These are phyloP conservation scores for Solen grandis DNA, from an alignment of 1,140 invertebrate species.

Conservation along the genomic window DNA sequence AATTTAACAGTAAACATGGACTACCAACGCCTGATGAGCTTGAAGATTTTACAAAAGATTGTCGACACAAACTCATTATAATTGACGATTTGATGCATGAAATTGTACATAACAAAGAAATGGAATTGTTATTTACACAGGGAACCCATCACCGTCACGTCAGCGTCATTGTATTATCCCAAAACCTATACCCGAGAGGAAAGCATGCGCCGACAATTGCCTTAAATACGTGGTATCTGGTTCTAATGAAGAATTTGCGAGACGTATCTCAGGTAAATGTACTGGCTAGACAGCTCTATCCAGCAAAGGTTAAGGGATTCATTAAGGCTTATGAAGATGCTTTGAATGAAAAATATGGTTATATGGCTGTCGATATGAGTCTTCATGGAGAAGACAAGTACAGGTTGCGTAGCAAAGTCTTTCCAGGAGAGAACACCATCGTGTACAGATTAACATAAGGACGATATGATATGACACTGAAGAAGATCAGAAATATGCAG, in stretches of 20 bases:
- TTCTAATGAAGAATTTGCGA: slow-evolving; percentile 19
- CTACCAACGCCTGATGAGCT: no score
- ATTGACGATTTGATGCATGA: slow-evolving; percentile 28
- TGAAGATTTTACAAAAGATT: no score
- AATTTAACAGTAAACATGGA: no score
- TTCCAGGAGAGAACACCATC: slow-evolving; percentile 3
- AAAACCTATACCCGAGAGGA: slow-evolving; percentile 14
- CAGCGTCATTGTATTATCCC: slow-evolving; percentile 18
- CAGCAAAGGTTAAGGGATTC: not conserved
- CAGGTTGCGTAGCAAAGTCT: slow-evolving; percentile 3
- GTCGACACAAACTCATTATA: slow-evolving; percentile 19
- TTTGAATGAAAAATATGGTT: not conserved
- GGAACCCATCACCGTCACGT: slow-evolving; percentile 13
- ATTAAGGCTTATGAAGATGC: slow-evolving; percentile 31
- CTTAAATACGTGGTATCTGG: no score
- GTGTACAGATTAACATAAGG: no score
- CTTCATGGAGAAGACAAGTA: not conserved
- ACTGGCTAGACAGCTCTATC: slow-evolving; percentile 25
- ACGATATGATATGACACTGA: no score
- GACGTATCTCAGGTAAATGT: slow-evolving; percentile 6
- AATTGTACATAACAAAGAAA: slow-evolving; percentile 7
- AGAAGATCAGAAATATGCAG: no score
- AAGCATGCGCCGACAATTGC: slow-evolving; percentile 22
- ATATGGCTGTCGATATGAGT: slow-evolving; percentile 18
- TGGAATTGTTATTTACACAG: slow-evolving; percentile 41